phyloP scores from a whole-genome alignment of 2,113 vertebrate genomes.

The Orthonyx spaldingii region DNA sequence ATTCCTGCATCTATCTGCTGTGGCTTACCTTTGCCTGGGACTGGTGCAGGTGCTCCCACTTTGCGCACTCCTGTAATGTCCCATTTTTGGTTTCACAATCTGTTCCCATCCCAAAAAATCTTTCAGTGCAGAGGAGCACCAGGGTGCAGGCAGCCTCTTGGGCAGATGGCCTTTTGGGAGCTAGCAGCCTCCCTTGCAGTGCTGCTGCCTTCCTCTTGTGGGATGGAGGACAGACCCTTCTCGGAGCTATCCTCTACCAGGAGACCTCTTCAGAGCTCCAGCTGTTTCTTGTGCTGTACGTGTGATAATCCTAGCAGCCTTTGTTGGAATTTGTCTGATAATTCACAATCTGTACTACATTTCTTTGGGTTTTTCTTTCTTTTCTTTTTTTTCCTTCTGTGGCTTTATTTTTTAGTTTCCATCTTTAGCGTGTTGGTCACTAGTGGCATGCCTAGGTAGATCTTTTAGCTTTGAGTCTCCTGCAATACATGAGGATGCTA shows the following conservation, averaged over 20 bases:
- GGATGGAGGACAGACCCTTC: neutral
- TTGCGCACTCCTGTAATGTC: neutral
- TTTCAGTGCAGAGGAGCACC: neutral
- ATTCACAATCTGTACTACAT: neutral
- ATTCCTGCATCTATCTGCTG: neutral
- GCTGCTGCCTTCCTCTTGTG: neutral
- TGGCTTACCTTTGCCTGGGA: neutral
- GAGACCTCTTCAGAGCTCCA: neutral
- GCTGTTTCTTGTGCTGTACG: neutral
- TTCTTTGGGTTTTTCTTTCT: neutral
- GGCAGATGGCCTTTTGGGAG: neutral
- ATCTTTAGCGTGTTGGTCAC: neutral
- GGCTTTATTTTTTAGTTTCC: neutral
- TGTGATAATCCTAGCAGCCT: neutral
- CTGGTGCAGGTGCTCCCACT: neutral
- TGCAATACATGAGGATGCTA: neutral
- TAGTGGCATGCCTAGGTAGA: neutral
- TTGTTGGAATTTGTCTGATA: neutral
- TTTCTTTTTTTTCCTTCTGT: too few species aligned
- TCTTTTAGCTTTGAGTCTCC: neutral
- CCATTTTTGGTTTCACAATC: neutral
- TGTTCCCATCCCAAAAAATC: neutral
- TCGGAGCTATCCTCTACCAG: fast-evolving
- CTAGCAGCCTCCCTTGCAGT: neutral
- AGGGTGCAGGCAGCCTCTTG: neutral